Percentiles rank a stretch among this genome's conserved stretches.
phyloP scores from a whole-genome alignment of 2,888 invertebrate genomes.

The Aspidapion aeneum region DNA sequence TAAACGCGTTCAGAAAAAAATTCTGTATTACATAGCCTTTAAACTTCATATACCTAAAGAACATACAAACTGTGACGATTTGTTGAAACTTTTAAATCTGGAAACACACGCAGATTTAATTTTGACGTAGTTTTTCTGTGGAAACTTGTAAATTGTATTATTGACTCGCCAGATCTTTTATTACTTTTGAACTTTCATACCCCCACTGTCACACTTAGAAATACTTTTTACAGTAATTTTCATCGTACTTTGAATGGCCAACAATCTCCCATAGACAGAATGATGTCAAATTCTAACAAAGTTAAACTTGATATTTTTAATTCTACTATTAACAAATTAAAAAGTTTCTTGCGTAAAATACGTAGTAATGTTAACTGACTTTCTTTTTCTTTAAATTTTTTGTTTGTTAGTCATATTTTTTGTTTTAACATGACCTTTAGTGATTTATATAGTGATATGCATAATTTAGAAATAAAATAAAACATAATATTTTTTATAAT shows the following conservation, averaged over 20 bases:
- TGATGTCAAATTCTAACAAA: neutral
- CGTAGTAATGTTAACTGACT: no score
- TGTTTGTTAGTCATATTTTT: no score
- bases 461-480: no score
- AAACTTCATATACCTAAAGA: neutral
- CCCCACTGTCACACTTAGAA: neutral
- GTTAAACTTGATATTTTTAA: neutral
- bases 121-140: no score
- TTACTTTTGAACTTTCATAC: neutral
- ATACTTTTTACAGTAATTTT: neutral
- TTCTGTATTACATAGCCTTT: neutral
- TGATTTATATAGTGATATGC: no score
- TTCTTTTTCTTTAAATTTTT: no score
- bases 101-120: neutral
- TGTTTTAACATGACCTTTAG: no score
- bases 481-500: no score
- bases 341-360: neutral
- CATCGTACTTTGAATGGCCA: neutral
- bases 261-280: neutral
- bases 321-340: neutral
- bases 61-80: neutral
- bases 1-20: neutral
- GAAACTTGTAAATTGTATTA: no score
- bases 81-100: neutral
- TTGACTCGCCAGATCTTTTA: neutral